Evolutionary conservation across 2,797 vertebrate genomes (phyloP), one percentile per base, ranked within the genome.

Genomic region (Anguilla marmorata): DNA sequence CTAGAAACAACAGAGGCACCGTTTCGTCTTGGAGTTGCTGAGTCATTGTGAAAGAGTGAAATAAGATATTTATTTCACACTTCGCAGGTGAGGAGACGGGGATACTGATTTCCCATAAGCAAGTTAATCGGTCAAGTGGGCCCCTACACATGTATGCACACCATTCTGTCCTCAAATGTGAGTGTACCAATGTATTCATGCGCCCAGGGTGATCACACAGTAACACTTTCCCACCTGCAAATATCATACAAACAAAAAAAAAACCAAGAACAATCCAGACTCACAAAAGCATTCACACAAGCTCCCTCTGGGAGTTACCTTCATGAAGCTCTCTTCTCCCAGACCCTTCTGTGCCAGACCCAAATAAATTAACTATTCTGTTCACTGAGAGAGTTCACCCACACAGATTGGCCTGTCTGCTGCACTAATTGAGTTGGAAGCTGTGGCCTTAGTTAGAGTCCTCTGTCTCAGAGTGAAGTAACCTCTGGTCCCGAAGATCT

Each of bases 11-110:
- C 76, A 45, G 74, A 58, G 91, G 90, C 27, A 1, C 69, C 90
- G 91, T 93, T 94, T 95, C 92, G 94, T 95, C 93, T 93, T 90
- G 69, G 84, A 90, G 90, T 83, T 91, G 92, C 91, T 94, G 93
- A 95, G 92, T 94, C 94, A 93, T 91, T 88, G 88, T 72, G 89
- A 90, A 93, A 41, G 74, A 76, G 63, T 9, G 33, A 88, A 93
- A 92, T 88, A 84, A 86, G 87, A 90, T 86, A 89, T 89, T 52
- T 88, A 3, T 74, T 63, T 50, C 89, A n/a, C 85, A 82, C 58
- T 87, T 60, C 1, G 14, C 54, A 48, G 56, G 79, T 84, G 60
- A 84, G 54, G 45, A 56, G 79, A 87, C 37, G 6, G 83, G 72
- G 56, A 48, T 27, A 74, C 30, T 86, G 86, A 88, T 89, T 91